phyloP scores from a whole-genome alignment of 1,140 invertebrate species.

The Polypedilum pembai region DNA sequence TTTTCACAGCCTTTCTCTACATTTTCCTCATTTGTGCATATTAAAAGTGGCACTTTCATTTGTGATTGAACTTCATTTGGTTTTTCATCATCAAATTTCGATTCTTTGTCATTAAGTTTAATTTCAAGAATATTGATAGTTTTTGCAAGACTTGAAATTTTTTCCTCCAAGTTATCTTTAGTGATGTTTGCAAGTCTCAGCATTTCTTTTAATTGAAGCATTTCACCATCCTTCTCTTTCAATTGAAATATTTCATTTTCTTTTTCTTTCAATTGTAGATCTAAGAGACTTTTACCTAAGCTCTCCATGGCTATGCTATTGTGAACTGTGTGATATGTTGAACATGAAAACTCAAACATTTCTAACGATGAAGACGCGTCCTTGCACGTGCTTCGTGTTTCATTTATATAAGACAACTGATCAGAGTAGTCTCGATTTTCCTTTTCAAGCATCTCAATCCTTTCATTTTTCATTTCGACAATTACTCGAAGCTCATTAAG shows the following conservation, averaged over 20 bases:
- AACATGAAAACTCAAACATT: constrained; percentile 36
- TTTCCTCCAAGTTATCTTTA: not conserved
- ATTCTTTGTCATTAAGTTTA: not conserved
- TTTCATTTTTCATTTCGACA: not conserved
- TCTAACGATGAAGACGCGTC: constrained; percentile 33
- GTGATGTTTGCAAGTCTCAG: not conserved
- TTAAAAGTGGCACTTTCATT: not conserved
- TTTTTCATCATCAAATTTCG: not conserved
- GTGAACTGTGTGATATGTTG: constrained; percentile 30
- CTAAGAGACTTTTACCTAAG: constrained; percentile 37
- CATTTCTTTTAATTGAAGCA: not conserved
- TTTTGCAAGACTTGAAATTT: not conserved
- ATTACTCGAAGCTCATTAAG: not conserved
- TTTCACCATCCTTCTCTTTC: constrained; percentile 39
- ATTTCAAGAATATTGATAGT: not conserved
- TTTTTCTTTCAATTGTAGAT: constrained; percentile 39
- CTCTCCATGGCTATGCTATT: constrained; percentile 36
- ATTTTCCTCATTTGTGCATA: not conserved
- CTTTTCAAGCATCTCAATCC: not conserved
- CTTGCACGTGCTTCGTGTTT: constrained; percentile 35
- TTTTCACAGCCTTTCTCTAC: not conserved
- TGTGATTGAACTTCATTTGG: not conserved
- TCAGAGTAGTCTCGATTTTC: constrained; percentile 37
- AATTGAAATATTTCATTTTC: constrained; percentile 35
- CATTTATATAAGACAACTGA: constrained; percentile 34